Evolutionary conservation across 2,113 vertebrate species (phyloP).

Genomic region (Campylorhamphus procurvoides): DNA sequence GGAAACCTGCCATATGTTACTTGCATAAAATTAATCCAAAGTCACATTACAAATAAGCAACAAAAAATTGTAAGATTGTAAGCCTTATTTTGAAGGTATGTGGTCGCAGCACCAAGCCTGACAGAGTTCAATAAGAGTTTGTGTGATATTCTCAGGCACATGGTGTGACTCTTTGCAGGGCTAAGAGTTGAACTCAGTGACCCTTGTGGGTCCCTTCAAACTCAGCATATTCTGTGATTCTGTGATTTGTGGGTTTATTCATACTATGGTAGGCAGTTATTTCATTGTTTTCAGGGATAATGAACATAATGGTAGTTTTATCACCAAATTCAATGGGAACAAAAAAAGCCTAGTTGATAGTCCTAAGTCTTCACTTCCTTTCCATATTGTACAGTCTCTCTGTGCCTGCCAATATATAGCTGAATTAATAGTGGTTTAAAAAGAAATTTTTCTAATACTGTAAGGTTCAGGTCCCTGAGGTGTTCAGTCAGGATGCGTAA

Average conservation of each 20-base stretch:
- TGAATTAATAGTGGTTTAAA: not conserved
- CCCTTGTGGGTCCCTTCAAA: not conserved
- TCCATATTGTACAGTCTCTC: not conserved
- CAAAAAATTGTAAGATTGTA: not conserved
- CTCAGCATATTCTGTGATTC: not conserved
- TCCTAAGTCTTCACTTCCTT: not conserved
- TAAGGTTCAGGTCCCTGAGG: not conserved
- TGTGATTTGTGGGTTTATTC: not conserved
- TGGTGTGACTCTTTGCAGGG: not conserved
- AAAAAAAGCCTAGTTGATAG: not conserved
- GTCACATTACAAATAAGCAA: not conserved
- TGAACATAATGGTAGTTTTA: not conserved
- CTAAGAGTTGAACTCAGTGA: not conserved
- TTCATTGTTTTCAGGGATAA: not conserved
- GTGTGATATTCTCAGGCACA: not conserved
- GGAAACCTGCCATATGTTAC: not conserved
- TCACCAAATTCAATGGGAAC: not conserved
- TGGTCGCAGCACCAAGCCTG: not conserved
- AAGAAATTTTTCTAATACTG: not conserved
- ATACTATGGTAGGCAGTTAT: not conserved
- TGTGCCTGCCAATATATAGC: not conserved
- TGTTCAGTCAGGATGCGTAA: not conserved
- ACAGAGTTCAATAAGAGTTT: not conserved
- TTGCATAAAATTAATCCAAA: not conserved
- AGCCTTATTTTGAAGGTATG: not conserved